phyloP scores from a whole-genome alignment of 2,888 invertebrate species.

The Amblyjoppa fuscipennis region DNA sequence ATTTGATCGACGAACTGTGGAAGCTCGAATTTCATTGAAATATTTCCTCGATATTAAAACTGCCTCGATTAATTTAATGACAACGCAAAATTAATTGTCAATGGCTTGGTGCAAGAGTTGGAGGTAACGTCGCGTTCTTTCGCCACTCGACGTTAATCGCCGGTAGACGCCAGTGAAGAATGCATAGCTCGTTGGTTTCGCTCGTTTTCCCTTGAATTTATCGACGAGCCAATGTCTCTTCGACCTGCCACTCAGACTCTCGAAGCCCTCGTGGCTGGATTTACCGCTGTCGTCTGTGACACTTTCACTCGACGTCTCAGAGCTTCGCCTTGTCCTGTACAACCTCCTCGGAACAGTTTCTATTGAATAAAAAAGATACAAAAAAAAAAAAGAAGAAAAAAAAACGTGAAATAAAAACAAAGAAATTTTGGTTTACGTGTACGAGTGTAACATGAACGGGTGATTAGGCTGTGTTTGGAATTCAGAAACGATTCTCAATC shows the following conservation, averaged over 20 bases:
- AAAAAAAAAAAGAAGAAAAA: slow-evolving; percentile 41
- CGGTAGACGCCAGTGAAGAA: slow-evolving; percentile 25
- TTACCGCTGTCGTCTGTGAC: slow-evolving; percentile 45
- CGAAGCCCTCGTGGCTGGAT: slow-evolving; percentile 42
- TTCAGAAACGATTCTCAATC: not conserved
- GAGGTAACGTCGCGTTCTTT: slow-evolving; percentile 26
- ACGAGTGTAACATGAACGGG: slow-evolving; percentile 12
- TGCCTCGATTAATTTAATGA: not conserved
- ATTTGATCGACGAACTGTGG: not conserved
- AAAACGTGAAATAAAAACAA: slow-evolving; percentile 23
- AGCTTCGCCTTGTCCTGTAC: slow-evolving; percentile 80
- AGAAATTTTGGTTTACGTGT: not conserved
- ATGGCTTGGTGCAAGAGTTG: not conserved
- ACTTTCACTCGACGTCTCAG: slow-evolving; percentile 65
- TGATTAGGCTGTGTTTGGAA: slow-evolving; percentile 10
- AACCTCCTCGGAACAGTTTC: slow-evolving; percentile 82
- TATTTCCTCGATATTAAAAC: not conserved
- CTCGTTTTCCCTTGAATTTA: slow-evolving; percentile 41
- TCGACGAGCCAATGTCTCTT: slow-evolving; percentile 22
- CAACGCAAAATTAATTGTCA: not conserved
- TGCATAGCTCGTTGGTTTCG: slow-evolving; percentile 21
- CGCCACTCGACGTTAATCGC: slow-evolving; percentile 23
- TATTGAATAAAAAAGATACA: slow-evolving; percentile 63
- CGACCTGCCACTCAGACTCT: slow-evolving; percentile 26
- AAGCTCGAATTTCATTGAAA: not conserved